Percentiles rank a stretch among this genome's conserved stretches.
These are phyloP conservation scores for Oreonectes daqikongensis DNA, from an alignment of 2,797 vertebrate genomes.

Conservation along the genomic window DNA sequence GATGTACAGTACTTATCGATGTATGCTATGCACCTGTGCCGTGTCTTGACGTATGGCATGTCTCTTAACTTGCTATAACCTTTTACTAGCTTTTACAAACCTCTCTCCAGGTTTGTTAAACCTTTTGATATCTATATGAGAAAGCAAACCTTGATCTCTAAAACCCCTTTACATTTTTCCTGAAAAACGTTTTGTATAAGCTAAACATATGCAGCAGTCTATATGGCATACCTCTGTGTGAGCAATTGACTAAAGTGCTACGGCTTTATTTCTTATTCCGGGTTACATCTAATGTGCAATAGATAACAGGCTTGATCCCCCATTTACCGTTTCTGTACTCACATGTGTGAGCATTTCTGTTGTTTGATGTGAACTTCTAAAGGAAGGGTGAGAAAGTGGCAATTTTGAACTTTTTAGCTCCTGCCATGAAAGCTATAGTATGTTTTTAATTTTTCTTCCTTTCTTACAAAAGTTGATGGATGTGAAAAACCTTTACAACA, in stretches of 20 bases:
- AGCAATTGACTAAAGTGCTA: slow-evolving; percentile 1
- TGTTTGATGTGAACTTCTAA: background rate
- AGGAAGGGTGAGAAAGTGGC: background rate
- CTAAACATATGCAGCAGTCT: slow-evolving; percentile 36
- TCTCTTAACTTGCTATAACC: slow-evolving; percentile 40
- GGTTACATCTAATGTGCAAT: slow-evolving; percentile 34
- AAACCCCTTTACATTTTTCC: slow-evolving; percentile 51
- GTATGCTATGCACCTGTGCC: slow-evolving; percentile 53
- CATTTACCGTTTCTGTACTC: background rate
- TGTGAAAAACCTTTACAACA: background rate
- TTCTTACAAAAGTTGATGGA: background rate
- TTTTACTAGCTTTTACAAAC: slow-evolving; percentile 23
- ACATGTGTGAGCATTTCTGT: background rate
- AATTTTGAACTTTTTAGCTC: slow-evolving; percentile 7
- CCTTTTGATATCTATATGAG: slow-evolving; percentile 1
- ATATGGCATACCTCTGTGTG: slow-evolving; percentile 26
- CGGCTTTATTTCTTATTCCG: slow-evolving; percentile 2
- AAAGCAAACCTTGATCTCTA: slow-evolving; percentile 4
- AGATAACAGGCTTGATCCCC: slow-evolving; percentile 11
- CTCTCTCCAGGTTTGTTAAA: slow-evolving; percentile 16
- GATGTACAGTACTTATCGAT: slow-evolving; percentile 56
- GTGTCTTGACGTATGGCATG: slow-evolving; percentile 43
- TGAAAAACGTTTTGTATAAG: slow-evolving; percentile 35
- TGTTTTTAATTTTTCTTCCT: background rate
- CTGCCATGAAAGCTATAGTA: slow-evolving; percentile 1